Conservation (phyloP, 2,888 invertebrate genomes). For the Heliothis peltigera region DNA sequence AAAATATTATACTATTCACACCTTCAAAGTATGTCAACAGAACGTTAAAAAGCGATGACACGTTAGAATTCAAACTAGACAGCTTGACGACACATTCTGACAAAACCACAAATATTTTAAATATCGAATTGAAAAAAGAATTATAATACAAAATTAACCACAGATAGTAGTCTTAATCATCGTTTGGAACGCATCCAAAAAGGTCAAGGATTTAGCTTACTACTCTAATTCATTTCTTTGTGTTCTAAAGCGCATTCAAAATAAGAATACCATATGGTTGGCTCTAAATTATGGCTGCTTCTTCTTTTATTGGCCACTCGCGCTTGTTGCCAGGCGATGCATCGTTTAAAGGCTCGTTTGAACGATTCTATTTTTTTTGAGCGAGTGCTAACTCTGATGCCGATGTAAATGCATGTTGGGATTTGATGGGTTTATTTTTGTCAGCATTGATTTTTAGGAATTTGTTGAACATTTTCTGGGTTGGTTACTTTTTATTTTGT, state of each 20-base stretch:
- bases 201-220: conserved; percentile 60
- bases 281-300: conserved; percentile 56
- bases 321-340: conserved; percentile 48
- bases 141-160: conserved; percentile 11
- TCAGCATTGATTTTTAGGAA: too few relatives aligned
- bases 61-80: conserved; percentile 13
- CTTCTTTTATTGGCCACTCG: conserved; percentile 51
- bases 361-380: conserved; percentile 24
- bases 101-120: conserved; percentile 22
- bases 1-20: background rate
- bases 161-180: conserved; percentile 51
- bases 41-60: conserved; percentile 24
- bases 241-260: conserved; percentile 53
- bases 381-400: conserved; percentile 13
- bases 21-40: background rate
- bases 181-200: conserved; percentile 59
- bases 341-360: conserved; percentile 21
- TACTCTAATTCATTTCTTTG: conserved; percentile 57
- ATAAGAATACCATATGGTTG: conserved; percentile 54
- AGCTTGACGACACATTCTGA: conserved; percentile 27
- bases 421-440: background rate
- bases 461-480: too few relatives aligned
- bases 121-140: conserved; percentile 8
- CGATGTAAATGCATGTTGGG: background rate
- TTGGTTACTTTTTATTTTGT: too few relatives aligned